Base-by-base conservation (phyloP, 2,888 invertebrate genomes). In the Phorcus lineatus region DNA sequence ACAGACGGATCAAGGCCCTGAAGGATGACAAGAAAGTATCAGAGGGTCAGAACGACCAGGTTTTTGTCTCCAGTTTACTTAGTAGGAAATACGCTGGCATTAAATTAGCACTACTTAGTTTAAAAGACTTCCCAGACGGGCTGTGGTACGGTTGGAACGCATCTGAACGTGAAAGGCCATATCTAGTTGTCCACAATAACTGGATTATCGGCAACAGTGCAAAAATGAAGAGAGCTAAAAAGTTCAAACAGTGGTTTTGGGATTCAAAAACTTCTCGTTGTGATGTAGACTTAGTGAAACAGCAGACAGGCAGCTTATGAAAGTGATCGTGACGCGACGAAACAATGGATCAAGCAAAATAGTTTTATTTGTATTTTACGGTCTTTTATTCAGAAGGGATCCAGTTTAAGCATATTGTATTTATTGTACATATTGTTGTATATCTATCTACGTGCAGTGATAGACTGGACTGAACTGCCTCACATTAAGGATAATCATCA, bases 181-280 rank as follows among this genome's bases (percentile, higher is more conserved):
- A 80, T 16, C 57, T 85, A n/a, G 77, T 89, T 24, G 84, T 89
- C 52, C 86, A 88, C 80, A 88, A 88, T 79, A 88, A 89, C 70
- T 89, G 88, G 88, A 82, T 87, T 0, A 28, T 83, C 22, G 89
- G 89, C 7, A 88, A 88, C 62, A 47, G 67, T 16, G 82, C 57
- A 11, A 89, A 89, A 79, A 83, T 85, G 28, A 80, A 80, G 1
- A 55, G 89, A 62, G 89, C 89, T 9, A 88, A 87, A 75, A 80
- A 85, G 55, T 89, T 86, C 84, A 85, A 86, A 17, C 89, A 89
- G 66, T 89, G 89, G 89, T 89, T 89, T 82, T 80, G 86, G 54
- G 82, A 84, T 22, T 84, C 85, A 7, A 81, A 86, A 28, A 17
- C 13, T n/a, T 31, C 53, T 19, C 79, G 40, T 16, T 81, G 81